Evolutionary conservation across 2,888 invertebrate species (phyloP), one percentile per base, ranked within the genome.

Genomic region (Microplitis deprimator): DNA sequence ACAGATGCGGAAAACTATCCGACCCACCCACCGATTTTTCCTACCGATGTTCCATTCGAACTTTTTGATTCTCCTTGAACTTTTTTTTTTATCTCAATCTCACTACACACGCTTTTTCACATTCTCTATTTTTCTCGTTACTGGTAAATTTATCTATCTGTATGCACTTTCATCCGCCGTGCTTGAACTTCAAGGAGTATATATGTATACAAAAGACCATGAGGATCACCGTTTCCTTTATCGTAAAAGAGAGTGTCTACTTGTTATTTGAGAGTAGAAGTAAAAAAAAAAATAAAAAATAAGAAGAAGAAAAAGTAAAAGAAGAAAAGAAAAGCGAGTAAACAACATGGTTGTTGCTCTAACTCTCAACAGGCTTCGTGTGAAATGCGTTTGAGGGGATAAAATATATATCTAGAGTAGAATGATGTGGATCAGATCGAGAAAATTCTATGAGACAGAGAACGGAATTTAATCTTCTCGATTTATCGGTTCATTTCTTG

Each of bases 1-100:
- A 84, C 86, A 85, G 86, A 84, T 86, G 86, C 82, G 85, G 84
- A 84, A 86, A 85, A 86, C 85, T 84, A 83, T 81, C 82, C 39
- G 73, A 71, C n/a, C 74, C 10, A 6, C 64, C 68, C 39, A 62
- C 13, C 6, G 70, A 50, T 50, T 13, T 68, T 70, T 38, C 29
- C 40, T 29, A 59, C 62, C 71, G 10, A 74, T 70, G 39, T 71
- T 62, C 74, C 50, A 50, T 50, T 50, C 50, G 50, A 50, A 50
- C 50, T 50, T 50, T 29, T 74, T 70, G 61, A 60, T 40, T 62
- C 76, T 41, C 61, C 50, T 69, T 59, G 50, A 60, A 62, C 62
- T 68, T 74, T 73, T 8, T 68, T 64, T 16, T 67, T 61, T 68
- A 76, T 71, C 59, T 70, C 72, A 50, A 40, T 17, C 68, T 39